Conservation (phyloP, 2,888 invertebrate genomes). For the Hydriomena furcata region DNA sequence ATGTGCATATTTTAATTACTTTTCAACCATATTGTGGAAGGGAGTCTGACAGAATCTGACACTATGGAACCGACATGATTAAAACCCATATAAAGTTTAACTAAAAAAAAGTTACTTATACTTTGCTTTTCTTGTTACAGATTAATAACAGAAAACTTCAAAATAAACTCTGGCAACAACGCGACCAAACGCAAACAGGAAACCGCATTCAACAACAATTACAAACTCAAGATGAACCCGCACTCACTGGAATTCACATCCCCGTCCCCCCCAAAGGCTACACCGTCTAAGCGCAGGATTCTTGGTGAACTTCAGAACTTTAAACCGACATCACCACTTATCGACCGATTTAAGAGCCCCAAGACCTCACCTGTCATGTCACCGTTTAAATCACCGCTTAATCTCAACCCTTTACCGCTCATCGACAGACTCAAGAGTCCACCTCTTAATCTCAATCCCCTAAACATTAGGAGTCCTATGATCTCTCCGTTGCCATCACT, state of each 20-base stretch:
- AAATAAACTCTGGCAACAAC: constrained; percentile 76
- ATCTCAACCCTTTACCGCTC: neutral
- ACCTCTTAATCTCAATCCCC: no score
- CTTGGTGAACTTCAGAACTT: constrained; percentile 53
- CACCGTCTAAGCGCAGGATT: constrained; percentile 59
- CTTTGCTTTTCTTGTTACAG: constrained; percentile 57
- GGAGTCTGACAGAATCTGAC: no score
- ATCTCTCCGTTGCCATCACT: constrained; percentile 40
- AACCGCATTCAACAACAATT: constrained; percentile 61
- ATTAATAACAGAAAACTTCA: constrained; percentile 80
- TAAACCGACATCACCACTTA: constrained; percentile 49
- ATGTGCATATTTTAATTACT: no score
- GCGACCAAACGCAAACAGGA: constrained; percentile 70
- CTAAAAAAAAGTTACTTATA: neutral
- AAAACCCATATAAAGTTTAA: no score
- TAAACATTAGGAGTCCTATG: constrained; percentile 17
- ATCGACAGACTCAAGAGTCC: no score
- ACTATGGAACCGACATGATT: no score
- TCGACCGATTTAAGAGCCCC: constrained; percentile 50
- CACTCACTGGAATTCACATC: constrained; percentile 64
- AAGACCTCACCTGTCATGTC: constrained; percentile 19
- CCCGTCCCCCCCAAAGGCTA: constrained; percentile 42
- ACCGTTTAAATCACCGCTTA: constrained; percentile 31
- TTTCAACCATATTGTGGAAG: no score
- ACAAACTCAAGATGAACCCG: constrained; percentile 71